Evolutionary conservation across 1,140 invertebrate species (phyloP).

Genomic region (Conopomorpha cramerella): DNA sequence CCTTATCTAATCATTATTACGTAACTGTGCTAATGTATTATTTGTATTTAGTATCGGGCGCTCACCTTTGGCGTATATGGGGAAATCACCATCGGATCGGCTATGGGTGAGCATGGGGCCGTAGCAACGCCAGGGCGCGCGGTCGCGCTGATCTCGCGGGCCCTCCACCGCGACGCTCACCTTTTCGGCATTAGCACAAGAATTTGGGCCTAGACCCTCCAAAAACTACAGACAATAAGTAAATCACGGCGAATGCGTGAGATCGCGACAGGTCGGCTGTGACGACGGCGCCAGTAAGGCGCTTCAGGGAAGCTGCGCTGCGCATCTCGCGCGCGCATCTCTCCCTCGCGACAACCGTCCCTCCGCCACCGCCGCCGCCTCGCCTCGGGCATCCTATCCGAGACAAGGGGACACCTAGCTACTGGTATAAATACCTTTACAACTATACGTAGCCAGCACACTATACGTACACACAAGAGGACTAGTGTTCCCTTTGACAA

Average conservation of each 20-base stretch:
- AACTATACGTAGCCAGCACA: too few species aligned
- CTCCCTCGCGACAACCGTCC: slow-evolving; percentile 28
- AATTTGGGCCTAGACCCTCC: slow-evolving; percentile 26
- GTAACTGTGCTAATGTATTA: too few species aligned
- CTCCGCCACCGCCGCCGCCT: slow-evolving; percentile 8
- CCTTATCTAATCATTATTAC: too few species aligned
- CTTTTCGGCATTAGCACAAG: slow-evolving; percentile 31
- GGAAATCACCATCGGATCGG: slow-evolving; percentile 80
- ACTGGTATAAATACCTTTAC: too few species aligned
- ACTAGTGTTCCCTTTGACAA: too few species aligned
- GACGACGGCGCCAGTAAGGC: slow-evolving; percentile 30
- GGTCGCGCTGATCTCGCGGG: slow-evolving; percentile 39
- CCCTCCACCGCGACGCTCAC: slow-evolving; percentile 52
- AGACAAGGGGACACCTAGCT: slow-evolving; percentile 4
- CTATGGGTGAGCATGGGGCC: slow-evolving; percentile 77
- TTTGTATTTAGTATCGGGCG: too few species aligned
- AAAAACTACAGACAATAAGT: slow-evolving; percentile 26
- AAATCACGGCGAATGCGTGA: too few species aligned
- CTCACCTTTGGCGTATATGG: slow-evolving; percentile 68
- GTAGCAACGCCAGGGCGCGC: slow-evolving; percentile 60
- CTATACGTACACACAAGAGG: too few species aligned
- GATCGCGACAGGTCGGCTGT: slow-evolving; percentile 28
- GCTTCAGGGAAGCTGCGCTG: slow-evolving; percentile 41
- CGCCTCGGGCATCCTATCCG: slow-evolving; percentile 4
- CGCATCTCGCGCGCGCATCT: slow-evolving; percentile 41